Evolutionary conservation across 2,888 invertebrate species (phyloP).

Genomic region (Scelioninae gen. 1): DNA sequence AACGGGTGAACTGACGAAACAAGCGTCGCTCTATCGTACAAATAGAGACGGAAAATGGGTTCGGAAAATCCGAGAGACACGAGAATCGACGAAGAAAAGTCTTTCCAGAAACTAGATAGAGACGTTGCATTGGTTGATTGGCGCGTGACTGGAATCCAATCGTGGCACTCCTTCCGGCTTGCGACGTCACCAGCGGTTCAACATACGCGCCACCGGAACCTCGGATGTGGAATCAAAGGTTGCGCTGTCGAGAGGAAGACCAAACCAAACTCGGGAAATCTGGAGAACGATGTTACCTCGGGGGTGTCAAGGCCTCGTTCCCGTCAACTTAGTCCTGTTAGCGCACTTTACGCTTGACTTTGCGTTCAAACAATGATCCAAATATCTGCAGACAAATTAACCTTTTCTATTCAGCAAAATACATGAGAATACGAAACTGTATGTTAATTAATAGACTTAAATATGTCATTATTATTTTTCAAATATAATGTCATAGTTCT

Average conservation of each 20-base stretch:
- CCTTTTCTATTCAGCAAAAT: no score
- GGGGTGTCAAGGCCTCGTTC: constrained; percentile 30
- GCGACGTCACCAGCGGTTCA: constrained; percentile 50
- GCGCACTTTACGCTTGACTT: constrained; percentile 2
- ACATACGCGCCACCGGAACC: constrained; percentile 56
- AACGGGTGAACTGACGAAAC: constrained; percentile 24
- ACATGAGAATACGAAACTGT: no score
- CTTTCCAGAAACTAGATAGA: constrained; percentile 75
- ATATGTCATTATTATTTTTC: no score
- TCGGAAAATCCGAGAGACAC: constrained; percentile 30
- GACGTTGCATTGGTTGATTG: constrained; percentile 77
- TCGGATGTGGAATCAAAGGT: constrained; percentile 60
- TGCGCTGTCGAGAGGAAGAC: constrained; percentile 51
- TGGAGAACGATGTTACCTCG: constrained; percentile 40
- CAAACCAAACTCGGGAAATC: constrained; percentile 63
- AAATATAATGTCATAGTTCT: no score
- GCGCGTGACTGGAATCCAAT: constrained; percentile 79
- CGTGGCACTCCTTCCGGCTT: constrained; percentile 51
- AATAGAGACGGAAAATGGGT: constrained; percentile 46
- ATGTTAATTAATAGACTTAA: no score
- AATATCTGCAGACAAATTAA: neutral
- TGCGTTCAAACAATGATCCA: constrained; percentile 2
- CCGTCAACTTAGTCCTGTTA: constrained; percentile 15
- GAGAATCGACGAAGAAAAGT: constrained; percentile 50
- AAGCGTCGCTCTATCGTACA: neutral